phyloP scores from a whole-genome alignment of 2,797 vertebrate species.

The Botia kubotai region DNA sequence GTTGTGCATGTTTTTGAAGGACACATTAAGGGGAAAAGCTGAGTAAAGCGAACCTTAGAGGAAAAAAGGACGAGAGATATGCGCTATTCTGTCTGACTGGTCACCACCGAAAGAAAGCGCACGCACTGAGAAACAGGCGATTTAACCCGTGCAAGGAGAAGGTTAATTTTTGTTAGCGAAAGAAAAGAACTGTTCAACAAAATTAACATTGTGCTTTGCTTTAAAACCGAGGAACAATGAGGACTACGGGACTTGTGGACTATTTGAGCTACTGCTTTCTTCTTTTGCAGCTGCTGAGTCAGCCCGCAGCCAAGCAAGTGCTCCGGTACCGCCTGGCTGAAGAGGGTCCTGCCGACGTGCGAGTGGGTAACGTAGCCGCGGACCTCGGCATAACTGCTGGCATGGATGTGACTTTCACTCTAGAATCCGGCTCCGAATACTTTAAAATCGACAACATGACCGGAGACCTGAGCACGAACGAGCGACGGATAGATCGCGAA shows the following conservation, averaged over 20 bases:
- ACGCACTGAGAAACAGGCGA: slow-evolving; percentile 66
- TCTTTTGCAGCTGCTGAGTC: slow-evolving; percentile 87
- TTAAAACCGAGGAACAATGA: slow-evolving; percentile 74
- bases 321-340: slow-evolving; percentile 93
- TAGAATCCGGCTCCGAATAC: slow-evolving; percentile 96
- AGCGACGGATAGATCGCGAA: slow-evolving; percentile 95
- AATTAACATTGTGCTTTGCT: slow-evolving; percentile 23
- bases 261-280: slow-evolving; percentile 86
- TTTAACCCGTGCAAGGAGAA: slow-evolving; percentile 60
- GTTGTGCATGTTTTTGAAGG: not conserved
- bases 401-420: slow-evolving; percentile 96
- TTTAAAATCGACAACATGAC: slow-evolving; percentile 99
- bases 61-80: slow-evolving; percentile 43
- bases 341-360: slow-evolving; percentile 93
- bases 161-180: slow-evolving; percentile 1
- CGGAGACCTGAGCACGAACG: slow-evolving; percentile 95
- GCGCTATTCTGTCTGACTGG: slow-evolving; percentile 49
- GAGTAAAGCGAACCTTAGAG: slow-evolving; percentile 47
- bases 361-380: slow-evolving; percentile 93
- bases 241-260: slow-evolving; percentile 83
- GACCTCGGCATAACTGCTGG: slow-evolving; percentile 93
- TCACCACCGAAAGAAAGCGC: slow-evolving; percentile 65
- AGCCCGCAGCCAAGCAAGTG: slow-evolving; percentile 92
- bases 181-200: slow-evolving; percentile 49
- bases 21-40: slow-evolving; percentile 25